A percentile compares a stretch with the other conserved stretches of the same genome.
phyloP scores from a whole-genome alignment of 2,113 vertebrate species.

The Marmota monax region DNA sequence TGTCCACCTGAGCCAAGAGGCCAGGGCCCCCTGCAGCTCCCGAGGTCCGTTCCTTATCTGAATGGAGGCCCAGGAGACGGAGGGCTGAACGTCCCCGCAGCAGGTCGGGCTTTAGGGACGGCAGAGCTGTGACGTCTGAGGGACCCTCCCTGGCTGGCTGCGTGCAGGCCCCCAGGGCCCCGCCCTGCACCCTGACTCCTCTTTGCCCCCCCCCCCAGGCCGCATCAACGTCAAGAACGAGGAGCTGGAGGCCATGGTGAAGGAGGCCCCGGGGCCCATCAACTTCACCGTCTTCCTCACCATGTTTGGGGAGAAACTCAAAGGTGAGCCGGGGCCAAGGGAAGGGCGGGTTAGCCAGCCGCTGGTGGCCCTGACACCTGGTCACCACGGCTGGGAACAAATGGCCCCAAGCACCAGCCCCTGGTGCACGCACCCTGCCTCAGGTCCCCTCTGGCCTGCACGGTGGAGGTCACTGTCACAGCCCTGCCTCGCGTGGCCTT shows the following conservation, averaged over 20 bases:
- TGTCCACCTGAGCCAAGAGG: neutral
- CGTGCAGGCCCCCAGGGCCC: neutral
- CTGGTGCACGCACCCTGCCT: neutral
- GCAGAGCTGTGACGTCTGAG: neutral
- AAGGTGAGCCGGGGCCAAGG: conserved; percentile 86
- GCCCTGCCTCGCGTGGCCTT: accelerated
- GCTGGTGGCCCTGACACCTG: neutral
- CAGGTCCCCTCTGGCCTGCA: neutral
- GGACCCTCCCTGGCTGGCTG: neutral
- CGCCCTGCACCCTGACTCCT: neutral
- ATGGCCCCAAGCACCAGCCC: neutral
- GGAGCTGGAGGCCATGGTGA: conserved; percentile 95
- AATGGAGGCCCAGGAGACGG: neutral
- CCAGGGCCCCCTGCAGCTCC: neutral
- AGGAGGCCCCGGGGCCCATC: conserved; percentile 93
- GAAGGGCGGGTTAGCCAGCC: no score
- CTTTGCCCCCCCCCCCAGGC: conserved; percentile 83
- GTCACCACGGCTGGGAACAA: neutral
- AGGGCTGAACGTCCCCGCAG: no score
- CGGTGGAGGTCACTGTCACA: accelerated
- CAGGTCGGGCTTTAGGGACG: neutral
- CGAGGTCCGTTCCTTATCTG: neutral
- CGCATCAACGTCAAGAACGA: conserved; percentile 94
- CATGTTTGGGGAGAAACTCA: conserved; percentile 96
- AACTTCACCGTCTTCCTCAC: conserved; percentile 95